Conservation (phyloP, 2,888 invertebrate species). For the Apodemia hepburni region DNA sequence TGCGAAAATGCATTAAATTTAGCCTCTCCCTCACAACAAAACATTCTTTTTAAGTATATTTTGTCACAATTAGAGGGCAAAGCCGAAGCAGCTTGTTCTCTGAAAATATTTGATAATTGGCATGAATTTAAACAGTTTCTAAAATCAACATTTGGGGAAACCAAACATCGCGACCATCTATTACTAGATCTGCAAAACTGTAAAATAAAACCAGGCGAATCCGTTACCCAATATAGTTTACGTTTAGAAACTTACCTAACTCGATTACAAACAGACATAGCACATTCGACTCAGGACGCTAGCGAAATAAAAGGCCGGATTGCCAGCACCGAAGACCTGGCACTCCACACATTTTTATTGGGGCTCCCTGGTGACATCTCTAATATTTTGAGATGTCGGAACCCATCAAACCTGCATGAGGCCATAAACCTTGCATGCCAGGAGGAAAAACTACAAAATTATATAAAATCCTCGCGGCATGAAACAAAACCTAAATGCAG, state of each 20-base stretch:
- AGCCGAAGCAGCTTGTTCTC: slow-evolving; percentile 16
- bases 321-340: slow-evolving; percentile 11
- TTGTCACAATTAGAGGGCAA: slow-evolving; percentile 3
- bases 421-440: slow-evolving; percentile 8
- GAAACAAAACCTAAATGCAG: slow-evolving; percentile 11
- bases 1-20: neutral
- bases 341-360: slow-evolving; percentile 7
- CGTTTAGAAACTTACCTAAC: neutral
- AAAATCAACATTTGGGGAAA: neutral
- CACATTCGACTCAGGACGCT: neutral
- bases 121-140: neutral
- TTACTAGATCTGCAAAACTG: neutral
- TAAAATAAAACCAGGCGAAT: neutral
- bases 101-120: slow-evolving; percentile 16
- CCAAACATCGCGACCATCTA: neutral
- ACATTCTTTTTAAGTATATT: neutral
- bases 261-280: neutral
- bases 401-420: neutral
- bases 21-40: neutral
- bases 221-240: neutral
- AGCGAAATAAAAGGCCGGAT: neutral
- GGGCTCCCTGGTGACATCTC: slow-evolving; percentile 11
- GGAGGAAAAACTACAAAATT: slow-evolving; percentile 17
- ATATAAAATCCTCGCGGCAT: neutral
- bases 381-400: slow-evolving; percentile 3